Conservation (phyloP, 2,797 vertebrate genomes). For the Cossypha caffra region DNA sequence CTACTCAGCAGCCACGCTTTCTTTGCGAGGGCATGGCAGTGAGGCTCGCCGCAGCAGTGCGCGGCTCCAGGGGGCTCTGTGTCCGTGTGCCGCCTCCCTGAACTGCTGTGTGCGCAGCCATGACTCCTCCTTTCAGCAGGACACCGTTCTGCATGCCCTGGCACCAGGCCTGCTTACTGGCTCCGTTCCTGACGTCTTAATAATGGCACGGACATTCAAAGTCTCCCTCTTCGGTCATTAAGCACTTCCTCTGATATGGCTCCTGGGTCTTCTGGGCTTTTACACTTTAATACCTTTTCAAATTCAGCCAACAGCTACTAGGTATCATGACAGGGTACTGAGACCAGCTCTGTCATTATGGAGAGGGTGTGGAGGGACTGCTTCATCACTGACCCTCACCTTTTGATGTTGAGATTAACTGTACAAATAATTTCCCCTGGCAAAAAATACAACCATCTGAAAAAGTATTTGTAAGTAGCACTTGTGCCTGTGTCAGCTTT, state of each 20-base stretch:
- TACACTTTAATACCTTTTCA: not conserved
- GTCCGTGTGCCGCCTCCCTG: not conserved
- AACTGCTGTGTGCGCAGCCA: fast-evolving
- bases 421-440: not conserved
- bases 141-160: not conserved
- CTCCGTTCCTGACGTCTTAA: not conserved
- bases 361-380: not conserved
- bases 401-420: not conserved
- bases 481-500: not conserved
- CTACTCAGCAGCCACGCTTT: not conserved
- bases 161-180: not conserved
- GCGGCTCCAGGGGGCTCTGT: not conserved
- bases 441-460: not conserved
- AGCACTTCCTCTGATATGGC: not conserved
- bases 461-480: not conserved
- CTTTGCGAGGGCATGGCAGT: not conserved
- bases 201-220: not conserved
- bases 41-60: not conserved
- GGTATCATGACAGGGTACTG: not conserved
- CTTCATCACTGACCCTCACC: not conserved
- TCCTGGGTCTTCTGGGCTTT: not conserved
- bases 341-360: not conserved
- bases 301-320: not conserved
- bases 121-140: not conserved
- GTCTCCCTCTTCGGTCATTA: not conserved